Conservation (phyloP, 1,140 invertebrate genomes). For the Delia radicum region DNA sequence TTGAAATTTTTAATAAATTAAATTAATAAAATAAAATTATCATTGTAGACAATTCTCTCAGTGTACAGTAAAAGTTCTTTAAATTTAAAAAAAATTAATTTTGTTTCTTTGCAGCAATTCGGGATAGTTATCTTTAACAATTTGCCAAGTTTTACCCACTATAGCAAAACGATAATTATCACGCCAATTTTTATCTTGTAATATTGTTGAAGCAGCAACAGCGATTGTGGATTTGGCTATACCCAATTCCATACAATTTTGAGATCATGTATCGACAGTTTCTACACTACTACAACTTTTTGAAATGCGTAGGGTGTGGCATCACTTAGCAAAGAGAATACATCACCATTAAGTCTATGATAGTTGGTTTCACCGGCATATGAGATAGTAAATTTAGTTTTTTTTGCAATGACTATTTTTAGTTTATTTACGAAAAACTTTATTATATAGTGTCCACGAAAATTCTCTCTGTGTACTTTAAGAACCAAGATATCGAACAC, state of each 20-base stretch:
- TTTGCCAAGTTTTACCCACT: conserved; percentile 74
- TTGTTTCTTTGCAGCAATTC: conserved; percentile 70
- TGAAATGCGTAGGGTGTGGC: conserved; percentile 41
- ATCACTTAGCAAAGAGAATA: conserved; percentile 25
- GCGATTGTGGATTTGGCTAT: conserved; percentile 13
- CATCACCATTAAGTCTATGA: conserved; percentile 33
- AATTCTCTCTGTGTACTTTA: too few relatives aligned
- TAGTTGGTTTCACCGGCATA: conserved; percentile 17
- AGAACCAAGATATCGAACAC: too few relatives aligned
- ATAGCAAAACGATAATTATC: conserved; percentile 73
- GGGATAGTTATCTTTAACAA: conserved; percentile 73
- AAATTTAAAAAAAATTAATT: too few relatives aligned
- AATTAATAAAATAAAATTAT: too few relatives aligned
- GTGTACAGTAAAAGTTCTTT: too few relatives aligned
- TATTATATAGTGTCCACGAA: too few relatives aligned
- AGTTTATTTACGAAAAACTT: too few relatives aligned
- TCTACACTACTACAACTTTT: conserved; percentile 64
- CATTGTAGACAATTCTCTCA: too few relatives aligned
- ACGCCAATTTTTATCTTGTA: conserved; percentile 30
- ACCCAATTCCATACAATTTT: conserved; percentile 46
- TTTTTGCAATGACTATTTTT: too few relatives aligned
- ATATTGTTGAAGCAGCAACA: too few relatives aligned
- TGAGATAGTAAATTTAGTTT: background rate
- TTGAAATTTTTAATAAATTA: too few relatives aligned
- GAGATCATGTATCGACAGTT: conserved; percentile 60